These are phyloP conservation scores for Eulithis prunata DNA, from an alignment of 2,888 invertebrate genomes.

Conservation along the genomic window DNA sequence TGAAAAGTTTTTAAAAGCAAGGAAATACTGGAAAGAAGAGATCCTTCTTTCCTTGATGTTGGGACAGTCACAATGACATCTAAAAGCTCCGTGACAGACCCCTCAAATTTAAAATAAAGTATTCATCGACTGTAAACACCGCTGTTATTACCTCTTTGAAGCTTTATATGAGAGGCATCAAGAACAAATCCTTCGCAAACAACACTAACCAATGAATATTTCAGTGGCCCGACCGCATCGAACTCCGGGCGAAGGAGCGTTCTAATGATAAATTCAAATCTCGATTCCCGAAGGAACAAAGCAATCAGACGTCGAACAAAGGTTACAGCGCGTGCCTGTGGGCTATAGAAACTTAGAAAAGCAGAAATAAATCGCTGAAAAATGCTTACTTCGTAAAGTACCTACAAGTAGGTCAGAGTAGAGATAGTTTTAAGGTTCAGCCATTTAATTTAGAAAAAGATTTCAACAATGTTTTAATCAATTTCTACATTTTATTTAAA, in stretches of 20 bases:
- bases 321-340: constrained; percentile 58
- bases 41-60: no score
- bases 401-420: neutral
- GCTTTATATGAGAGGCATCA: constrained; percentile 44
- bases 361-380: constrained; percentile 18
- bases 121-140: constrained; percentile 3
- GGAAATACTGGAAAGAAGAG: no score
- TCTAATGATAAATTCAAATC: constrained; percentile 82
- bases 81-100: neutral
- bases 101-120: neutral
- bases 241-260: constrained; percentile 55
- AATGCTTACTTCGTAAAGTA: constrained; percentile 2
- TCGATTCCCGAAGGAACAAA: constrained; percentile 69
- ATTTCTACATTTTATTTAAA: no score
- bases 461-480: no score
- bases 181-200: constrained; percentile 57
- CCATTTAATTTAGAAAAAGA: no score
- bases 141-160: neutral
- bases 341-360: constrained; percentile 25
- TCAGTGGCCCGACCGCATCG: constrained; percentile 63
- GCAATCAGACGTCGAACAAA: constrained; percentile 78
- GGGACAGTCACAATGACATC: neutral
- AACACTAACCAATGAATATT: constrained; percentile 71
- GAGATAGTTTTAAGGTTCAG: neutral
- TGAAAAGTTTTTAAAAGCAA: no score